These are phyloP conservation scores for Megalopta genalis DNA, from an alignment of 1,140 invertebrate genomes.

Conservation along the genomic window DNA sequence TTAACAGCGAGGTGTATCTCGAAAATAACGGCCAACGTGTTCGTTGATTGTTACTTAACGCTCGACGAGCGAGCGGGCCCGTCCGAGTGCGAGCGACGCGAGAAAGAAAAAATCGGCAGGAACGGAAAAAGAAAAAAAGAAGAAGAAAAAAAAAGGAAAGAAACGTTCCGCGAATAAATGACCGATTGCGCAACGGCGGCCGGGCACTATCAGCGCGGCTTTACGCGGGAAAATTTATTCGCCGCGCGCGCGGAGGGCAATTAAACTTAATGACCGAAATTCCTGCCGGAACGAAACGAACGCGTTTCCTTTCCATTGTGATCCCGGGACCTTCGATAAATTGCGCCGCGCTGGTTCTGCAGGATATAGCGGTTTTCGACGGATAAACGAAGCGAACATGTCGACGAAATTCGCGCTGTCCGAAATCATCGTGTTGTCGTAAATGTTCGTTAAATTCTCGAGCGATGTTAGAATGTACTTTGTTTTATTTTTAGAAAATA, in stretches of 20 bases:
- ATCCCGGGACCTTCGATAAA: constrained; percentile 6
- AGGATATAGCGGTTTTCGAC: background rate
- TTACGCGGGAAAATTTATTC: constrained; percentile 36
- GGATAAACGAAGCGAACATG: background rate
- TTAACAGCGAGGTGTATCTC: background rate
- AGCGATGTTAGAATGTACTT: no score
- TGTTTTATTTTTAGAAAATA: no score
- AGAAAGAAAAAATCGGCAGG: background rate
- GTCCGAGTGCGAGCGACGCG: no score
- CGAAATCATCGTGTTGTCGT: no score
- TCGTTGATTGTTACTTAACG: constrained; percentile 5
- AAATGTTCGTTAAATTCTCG: no score
- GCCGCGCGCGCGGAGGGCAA: background rate
- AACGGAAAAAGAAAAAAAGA: background rate
- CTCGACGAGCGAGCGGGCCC: background rate
- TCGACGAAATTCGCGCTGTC: no score
- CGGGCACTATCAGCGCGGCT: background rate
- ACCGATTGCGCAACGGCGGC: constrained; percentile 8
- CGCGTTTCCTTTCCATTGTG: constrained; percentile 16
- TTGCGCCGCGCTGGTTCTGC: background rate
- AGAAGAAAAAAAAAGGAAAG: background rate
- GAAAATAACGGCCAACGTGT: background rate
- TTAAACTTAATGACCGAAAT: constrained; percentile 43
- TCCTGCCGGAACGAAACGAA: constrained; percentile 11
- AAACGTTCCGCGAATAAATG: constrained; percentile 1